A percentile compares a stretch with the other conserved stretches of the same genome.
Conservation (phyloP, 2,113 vertebrate species). For the Craseonycteris thonglongyai region DNA sequence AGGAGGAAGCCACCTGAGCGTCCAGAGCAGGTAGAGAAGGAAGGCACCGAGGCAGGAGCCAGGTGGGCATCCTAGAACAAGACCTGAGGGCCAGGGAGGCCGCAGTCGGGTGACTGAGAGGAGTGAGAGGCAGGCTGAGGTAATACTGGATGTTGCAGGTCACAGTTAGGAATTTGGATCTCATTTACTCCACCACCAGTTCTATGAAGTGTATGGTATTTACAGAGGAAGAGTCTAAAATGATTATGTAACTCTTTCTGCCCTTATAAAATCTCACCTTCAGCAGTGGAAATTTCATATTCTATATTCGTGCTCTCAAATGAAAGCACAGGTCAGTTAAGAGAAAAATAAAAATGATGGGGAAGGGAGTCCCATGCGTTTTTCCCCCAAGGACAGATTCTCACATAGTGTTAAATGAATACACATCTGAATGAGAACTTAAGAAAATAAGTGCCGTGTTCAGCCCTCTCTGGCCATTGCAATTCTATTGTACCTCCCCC, state of each 20-base stretch:
- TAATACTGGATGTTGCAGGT: not conserved
- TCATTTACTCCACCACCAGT: not conserved
- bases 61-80: not conserved
- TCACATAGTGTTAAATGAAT: not conserved
- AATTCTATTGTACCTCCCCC: not conserved
- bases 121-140: not conserved
- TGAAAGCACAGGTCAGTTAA: slow-evolving; percentile 9
- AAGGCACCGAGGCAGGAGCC: not conserved
- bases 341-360: slow-evolving; percentile 18
- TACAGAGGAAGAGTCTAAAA: not conserved
- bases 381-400: not conserved
- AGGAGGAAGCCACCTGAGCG: not conserved
- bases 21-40: not conserved
- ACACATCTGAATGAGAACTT: not conserved
- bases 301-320: not conserved
- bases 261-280: not conserved
- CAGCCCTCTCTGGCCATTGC: not conserved
- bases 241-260: not conserved
- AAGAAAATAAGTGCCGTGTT: slow-evolving; percentile 13
- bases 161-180: not conserved
- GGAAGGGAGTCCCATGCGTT: not conserved
- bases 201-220: not conserved
- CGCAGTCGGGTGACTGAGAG: not conserved
- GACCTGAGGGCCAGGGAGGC: not conserved
- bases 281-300: not conserved